Conservation (phyloP, 1,140 invertebrate genomes). For the Drosophila triauraria region DNA sequence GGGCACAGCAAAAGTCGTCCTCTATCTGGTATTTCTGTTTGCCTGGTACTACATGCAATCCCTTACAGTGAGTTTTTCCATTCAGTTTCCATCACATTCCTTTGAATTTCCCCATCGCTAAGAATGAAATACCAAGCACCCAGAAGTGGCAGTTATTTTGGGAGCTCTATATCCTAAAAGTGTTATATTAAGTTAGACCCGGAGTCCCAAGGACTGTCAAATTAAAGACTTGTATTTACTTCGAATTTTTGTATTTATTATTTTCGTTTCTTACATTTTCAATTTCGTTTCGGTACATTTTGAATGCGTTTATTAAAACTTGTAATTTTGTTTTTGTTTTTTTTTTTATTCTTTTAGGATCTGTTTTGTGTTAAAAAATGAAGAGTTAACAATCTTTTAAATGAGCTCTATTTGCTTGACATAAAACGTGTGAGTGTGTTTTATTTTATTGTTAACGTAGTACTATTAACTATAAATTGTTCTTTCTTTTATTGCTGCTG, state of each 20-base stretch:
- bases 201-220: neutral
- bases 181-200: too few relatives aligned
- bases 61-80: too few relatives aligned
- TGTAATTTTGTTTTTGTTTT: slow-evolving; percentile 28
- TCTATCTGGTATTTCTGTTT: too few relatives aligned
- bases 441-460: slow-evolving; percentile 38
- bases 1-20: too few relatives aligned
- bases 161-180: too few relatives aligned
- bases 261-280: slow-evolving; percentile 36
- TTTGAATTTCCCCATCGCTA: too few relatives aligned
- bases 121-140: too few relatives aligned
- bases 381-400: slow-evolving; percentile 47
- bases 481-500: slow-evolving; percentile 34
- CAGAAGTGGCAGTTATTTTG: too few relatives aligned
- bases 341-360: slow-evolving; percentile 34
- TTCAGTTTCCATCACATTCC: too few relatives aligned
- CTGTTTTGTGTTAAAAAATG: slow-evolving; percentile 39
- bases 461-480: slow-evolving; percentile 47
- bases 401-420: slow-evolving; percentile 53
- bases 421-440: slow-evolving; percentile 39
- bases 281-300: slow-evolving; percentile 47
- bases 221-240: slow-evolving; percentile 5
- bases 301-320: slow-evolving; percentile 52
- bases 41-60: too few relatives aligned
- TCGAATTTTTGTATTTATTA: slow-evolving; percentile 39